These are phyloP conservation scores for Euproctis similis DNA, from an alignment of 2,888 invertebrate species.

Conservation along the genomic window DNA sequence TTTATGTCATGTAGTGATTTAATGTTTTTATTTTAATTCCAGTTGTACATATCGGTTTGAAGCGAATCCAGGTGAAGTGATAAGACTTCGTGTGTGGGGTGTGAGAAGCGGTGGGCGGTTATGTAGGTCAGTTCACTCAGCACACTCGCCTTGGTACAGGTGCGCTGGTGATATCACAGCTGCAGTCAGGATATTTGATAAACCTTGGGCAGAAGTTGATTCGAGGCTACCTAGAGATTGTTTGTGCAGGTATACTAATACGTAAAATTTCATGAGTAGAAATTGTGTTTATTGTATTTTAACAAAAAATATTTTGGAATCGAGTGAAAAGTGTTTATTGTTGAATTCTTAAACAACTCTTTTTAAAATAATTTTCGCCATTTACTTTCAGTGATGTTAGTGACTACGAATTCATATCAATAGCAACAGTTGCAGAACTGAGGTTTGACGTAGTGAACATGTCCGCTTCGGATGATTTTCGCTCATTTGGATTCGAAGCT, in stretches of 20 bases:
- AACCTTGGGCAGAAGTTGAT: slow-evolving; percentile 78
- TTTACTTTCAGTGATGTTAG: slow-evolving; percentile 49
- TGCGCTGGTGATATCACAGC: slow-evolving; percentile 83
- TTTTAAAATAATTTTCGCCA: too few relatives aligned
- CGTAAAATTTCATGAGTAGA: too few relatives aligned
- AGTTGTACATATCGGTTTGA: slow-evolving; percentile 93
- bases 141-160: slow-evolving; percentile 81
- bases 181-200: slow-evolving; percentile 83
- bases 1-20: too few relatives aligned
- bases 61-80: slow-evolving; percentile 86
- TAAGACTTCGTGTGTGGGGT: slow-evolving; percentile 84
- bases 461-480: slow-evolving; percentile 90
- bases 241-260: slow-evolving; percentile 77
- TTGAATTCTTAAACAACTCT: too few relatives aligned
- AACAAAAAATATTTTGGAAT: too few relatives aligned
- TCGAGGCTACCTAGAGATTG: slow-evolving; percentile 86
- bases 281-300: too few relatives aligned
- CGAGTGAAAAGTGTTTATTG: too few relatives aligned
- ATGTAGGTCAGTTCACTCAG: slow-evolving; percentile 76
- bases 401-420: slow-evolving; percentile 84
- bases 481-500: slow-evolving; percentile 89
- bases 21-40: slow-evolving; percentile 28
- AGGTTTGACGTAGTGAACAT: slow-evolving; percentile 88
- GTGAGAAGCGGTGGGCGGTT: slow-evolving; percentile 78
- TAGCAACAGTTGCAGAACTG: slow-evolving; percentile 85